Evolutionary conservation across 2,888 invertebrate genomes (phyloP), one percentile per base, ranked within the genome.

Genomic region (Scrobipalpa atriplicella): DNA sequence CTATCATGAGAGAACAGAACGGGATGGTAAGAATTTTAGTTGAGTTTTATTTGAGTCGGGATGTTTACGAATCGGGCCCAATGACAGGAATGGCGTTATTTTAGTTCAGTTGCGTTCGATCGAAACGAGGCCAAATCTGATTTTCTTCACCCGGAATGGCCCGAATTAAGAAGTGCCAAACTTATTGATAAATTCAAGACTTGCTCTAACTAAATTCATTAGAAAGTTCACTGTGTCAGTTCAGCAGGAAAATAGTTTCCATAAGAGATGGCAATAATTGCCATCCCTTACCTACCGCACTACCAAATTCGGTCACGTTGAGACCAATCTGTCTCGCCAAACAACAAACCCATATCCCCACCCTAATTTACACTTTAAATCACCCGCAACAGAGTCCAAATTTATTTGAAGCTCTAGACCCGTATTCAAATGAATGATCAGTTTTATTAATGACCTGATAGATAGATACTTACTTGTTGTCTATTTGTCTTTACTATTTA

Each of bases 271-370:
- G n/a, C n/a, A n/a, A 43, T 2, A 43, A 2, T 13, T 43, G 43
- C 43, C 43, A 16, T 47, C 47, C 47, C 47, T 47, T 47, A 47
- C 47, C 47, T 47, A 47, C n/a, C n/a, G 16, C 16, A 47, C 47
- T 47, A 47, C 47, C 47, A 47, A 47, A 47, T 47, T 47, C 47
- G 47, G 47, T n/a, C 47, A 47, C 47, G 16, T 47, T 47, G 47
- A 47, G 7, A 0, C 47, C 47, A 3, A n/a, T 9, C 47, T 47
- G 47, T 16, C 47, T 47, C 47, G 47, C 47, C 47, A 47, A 47
- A 16, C 16, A 16, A 7, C 5, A 39, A 16, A 47, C 7, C 47
- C 16, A 6, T 13, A 16, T 10, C 16, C 16, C 16, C 16, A 16
- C n/a, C 1, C 6, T 47, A 47, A 16, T 47, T 16, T 47, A 47